Evolutionary conservation across 1,140 invertebrate genomes (phyloP).

Genomic region (Drosophila sulfurigaster): DNA sequence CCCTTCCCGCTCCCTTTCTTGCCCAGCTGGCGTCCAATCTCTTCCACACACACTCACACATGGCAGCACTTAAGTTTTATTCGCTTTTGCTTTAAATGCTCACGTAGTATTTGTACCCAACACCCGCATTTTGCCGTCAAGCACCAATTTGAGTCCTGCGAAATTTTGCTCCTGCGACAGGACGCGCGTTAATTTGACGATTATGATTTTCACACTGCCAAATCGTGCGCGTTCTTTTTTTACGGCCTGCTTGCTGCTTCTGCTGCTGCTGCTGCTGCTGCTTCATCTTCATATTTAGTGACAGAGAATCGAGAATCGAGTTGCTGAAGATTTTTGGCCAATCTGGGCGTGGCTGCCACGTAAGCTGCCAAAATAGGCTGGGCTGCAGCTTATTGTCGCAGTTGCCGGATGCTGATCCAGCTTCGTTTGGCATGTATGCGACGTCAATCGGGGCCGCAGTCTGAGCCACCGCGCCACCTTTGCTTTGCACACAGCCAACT

Average conservation of each 20-base stretch:
- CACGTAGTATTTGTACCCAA: slow-evolving; percentile 64
- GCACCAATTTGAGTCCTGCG: slow-evolving; percentile 62
- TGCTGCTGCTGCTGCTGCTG: no score
- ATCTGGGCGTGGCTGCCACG: slow-evolving; percentile 54
- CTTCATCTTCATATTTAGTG: neutral
- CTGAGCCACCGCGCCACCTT: neutral
- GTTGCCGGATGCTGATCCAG: slow-evolving; percentile 40
- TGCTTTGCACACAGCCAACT: neutral
- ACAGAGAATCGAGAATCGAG: no score
- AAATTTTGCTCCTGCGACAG: slow-evolving; percentile 42
- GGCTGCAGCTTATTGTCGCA: slow-evolving; percentile 66
- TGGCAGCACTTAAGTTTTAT: slow-evolving; percentile 76
- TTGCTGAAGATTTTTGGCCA: neutral
- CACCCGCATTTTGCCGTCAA: slow-evolving; percentile 38
- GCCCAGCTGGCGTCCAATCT: slow-evolving; percentile 3
- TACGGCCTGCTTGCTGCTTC: slow-evolving; percentile 1
- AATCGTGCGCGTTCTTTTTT: slow-evolving; percentile 39
- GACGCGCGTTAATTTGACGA: slow-evolving; percentile 74
- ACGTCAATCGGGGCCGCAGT: slow-evolving; percentile 23
- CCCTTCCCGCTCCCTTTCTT: neutral
- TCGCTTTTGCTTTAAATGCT: slow-evolving; percentile 72
- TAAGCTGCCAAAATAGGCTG: slow-evolving; percentile 56
- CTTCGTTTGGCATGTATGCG: slow-evolving; percentile 43
- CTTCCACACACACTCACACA: neutral
- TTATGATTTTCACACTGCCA: slow-evolving; percentile 72